Evolutionary conservation across 2,888 invertebrate species (phyloP).

Genomic region (Dicyrtoma fusca): DNA sequence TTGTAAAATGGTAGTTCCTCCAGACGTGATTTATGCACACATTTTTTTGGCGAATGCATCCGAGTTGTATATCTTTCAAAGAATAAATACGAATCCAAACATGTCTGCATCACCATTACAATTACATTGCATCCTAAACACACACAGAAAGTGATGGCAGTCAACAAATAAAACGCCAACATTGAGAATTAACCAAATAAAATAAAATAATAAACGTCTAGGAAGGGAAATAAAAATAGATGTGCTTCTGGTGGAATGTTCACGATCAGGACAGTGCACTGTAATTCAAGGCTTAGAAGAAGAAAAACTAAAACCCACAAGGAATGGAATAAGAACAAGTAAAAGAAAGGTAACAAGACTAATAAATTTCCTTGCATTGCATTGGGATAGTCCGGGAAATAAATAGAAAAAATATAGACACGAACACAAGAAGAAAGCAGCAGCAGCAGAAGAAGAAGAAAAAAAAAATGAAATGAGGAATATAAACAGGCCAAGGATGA

Average conservation of each 20-base stretch:
- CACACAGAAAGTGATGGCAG: too few species aligned
- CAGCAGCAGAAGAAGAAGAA: not conserved
- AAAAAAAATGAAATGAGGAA: slow-evolving; percentile 4
- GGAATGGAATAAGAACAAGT: not conserved
- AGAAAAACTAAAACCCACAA: not conserved
- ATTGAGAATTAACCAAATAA: not conserved
- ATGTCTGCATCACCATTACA: not conserved
- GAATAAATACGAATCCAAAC: not conserved
- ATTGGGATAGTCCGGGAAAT: slow-evolving; percentile 8
- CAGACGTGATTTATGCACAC: not conserved
- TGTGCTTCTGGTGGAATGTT: too few species aligned
- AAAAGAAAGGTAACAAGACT: slow-evolving; percentile 8
- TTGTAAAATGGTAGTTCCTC: too few species aligned
- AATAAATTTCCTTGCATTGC: slow-evolving; percentile 11
- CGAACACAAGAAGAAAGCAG: too few species aligned
- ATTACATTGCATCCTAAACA: not conserved
- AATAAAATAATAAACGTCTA: not conserved
- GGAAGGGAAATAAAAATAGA: not conserved
- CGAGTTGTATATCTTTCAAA: not conserved
- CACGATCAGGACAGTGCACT: too few species aligned
- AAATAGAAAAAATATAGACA: not conserved
- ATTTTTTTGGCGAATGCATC: not conserved
- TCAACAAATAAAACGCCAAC: too few species aligned
- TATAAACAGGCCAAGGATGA: slow-evolving; percentile 24
- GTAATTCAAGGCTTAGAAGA: not conserved